Conservation (phyloP, 2,113 vertebrate species). For the Corvus hawaiiensis region DNA sequence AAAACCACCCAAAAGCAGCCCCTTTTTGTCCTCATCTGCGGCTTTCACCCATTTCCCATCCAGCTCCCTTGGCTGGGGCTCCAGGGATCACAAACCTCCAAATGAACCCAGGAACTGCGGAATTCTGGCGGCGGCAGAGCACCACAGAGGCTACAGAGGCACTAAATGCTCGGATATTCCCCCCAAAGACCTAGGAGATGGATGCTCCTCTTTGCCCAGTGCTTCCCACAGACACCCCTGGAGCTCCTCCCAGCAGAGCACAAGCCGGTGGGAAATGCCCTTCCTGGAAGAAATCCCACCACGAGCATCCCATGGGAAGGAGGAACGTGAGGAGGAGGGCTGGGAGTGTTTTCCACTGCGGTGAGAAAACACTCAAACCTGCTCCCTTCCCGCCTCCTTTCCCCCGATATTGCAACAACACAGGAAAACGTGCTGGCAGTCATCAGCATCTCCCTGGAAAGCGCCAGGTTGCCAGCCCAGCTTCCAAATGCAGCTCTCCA, state of each 20-base stretch:
- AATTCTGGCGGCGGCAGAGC: not conserved
- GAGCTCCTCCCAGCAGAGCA: not conserved
- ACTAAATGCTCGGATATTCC: not conserved
- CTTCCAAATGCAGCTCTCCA: not conserved
- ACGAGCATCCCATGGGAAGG: accelerated
- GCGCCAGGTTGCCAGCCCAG: not conserved
- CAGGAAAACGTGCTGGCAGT: not conserved
- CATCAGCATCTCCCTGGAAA: not conserved
- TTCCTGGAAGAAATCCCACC: not conserved
- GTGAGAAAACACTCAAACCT: not conserved
- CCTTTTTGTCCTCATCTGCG: not conserved
- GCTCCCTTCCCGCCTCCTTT: not conserved
- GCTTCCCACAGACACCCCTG: not conserved
- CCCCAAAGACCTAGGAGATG: not conserved
- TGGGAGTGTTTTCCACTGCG: not conserved
- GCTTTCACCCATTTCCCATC: not conserved
- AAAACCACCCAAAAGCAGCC: not conserved
- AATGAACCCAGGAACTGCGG: not conserved
- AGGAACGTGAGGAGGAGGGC: not conserved
- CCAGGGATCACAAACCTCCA: not conserved
- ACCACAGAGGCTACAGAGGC: not conserved
- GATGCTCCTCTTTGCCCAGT: not conserved
- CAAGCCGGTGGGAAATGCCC: accelerated
- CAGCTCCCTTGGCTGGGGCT: not conserved
- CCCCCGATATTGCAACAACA: not conserved